These are phyloP conservation scores for Xanthia togata DNA, from an alignment of 2,888 invertebrate species.

Conservation along the genomic window DNA sequence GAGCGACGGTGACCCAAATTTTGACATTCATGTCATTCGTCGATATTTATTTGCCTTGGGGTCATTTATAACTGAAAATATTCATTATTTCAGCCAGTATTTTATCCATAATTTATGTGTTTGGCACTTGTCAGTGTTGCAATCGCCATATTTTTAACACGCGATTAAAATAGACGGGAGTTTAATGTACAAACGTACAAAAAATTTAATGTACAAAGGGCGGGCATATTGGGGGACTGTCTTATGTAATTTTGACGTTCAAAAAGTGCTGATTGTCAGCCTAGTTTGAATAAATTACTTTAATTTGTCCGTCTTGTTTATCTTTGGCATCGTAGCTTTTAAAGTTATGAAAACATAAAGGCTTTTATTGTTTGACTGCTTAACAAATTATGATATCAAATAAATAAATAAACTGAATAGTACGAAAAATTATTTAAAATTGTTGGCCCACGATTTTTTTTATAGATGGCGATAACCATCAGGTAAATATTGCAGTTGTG, in stretches of 20 bases:
- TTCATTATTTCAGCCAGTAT: slow-evolving; percentile 22
- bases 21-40: slow-evolving; percentile 25
- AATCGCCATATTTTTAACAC: not conserved
- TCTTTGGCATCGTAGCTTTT: too few relatives aligned
- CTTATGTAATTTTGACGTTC: too few relatives aligned
- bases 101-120: slow-evolving; percentile 22
- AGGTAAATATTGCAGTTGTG: not conserved
- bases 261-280: too few relatives aligned
- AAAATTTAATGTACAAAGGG: not conserved
- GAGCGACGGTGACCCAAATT: slow-evolving; percentile 32
- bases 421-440: not conserved
- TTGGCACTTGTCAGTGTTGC: not conserved
- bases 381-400: not conserved
- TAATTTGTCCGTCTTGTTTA: not conserved
- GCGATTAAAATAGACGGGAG: not conserved
- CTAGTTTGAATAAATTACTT: too few relatives aligned
- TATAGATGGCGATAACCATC: not conserved
- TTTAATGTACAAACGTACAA: not conserved
- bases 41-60: slow-evolving; percentile 28
- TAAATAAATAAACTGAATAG: not conserved
- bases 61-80: slow-evolving; percentile 13
- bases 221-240: too few relatives aligned
- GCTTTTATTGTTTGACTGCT: not conserved
- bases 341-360: not conserved
- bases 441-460: not conserved